Percentiles rank a stretch among this genome's conserved stretches.
phyloP scores from a whole-genome alignment of 2,888 invertebrate genomes.

The Seira ritae region DNA sequence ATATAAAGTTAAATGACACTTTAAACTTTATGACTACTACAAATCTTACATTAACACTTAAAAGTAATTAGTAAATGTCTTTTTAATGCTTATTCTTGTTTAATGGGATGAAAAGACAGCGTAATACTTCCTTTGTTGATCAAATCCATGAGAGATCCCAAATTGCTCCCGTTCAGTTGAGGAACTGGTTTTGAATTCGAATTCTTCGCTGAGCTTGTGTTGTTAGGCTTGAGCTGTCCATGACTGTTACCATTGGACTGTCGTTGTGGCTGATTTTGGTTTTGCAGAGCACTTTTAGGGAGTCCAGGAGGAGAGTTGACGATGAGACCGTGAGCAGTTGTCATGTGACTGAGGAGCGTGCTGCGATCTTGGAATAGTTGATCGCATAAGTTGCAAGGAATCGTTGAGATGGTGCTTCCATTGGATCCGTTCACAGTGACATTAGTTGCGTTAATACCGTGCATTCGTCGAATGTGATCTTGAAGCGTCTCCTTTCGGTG shows the following conservation, averaged over 20 bases:
- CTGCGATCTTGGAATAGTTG: conserved; percentile 64
- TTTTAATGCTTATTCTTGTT: conserved; percentile 18
- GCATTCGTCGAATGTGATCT: conserved; percentile 68
- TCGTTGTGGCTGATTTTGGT: conserved; percentile 8
- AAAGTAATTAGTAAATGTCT: neutral
- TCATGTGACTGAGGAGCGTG: conserved; percentile 66
- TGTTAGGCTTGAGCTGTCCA: neutral
- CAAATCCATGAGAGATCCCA: conserved; percentile 57
- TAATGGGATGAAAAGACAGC: conserved; percentile 45
- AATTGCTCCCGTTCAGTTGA: conserved; percentile 21
- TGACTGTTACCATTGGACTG: neutral
- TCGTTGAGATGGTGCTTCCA: conserved; percentile 24
- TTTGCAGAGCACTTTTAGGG: conserved; percentile 23
- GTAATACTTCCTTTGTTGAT: conserved; percentile 60
- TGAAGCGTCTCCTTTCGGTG: conserved; percentile 69
- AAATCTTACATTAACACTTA: conserved; percentile 1
- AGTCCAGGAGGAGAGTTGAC: conserved; percentile 49
- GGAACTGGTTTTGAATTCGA: neutral
- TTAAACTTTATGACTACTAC: too few relatives aligned
- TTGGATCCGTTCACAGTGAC: neutral
- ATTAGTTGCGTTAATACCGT: conserved; percentile 45
- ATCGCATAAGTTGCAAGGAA: conserved; percentile 70
- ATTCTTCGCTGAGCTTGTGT: neutral
- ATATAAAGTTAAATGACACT: too few relatives aligned
- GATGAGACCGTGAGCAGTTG: conserved; percentile 64